Conservation (phyloP, 2,113 vertebrate genomes). For the Mohoua ochrocephala region DNA sequence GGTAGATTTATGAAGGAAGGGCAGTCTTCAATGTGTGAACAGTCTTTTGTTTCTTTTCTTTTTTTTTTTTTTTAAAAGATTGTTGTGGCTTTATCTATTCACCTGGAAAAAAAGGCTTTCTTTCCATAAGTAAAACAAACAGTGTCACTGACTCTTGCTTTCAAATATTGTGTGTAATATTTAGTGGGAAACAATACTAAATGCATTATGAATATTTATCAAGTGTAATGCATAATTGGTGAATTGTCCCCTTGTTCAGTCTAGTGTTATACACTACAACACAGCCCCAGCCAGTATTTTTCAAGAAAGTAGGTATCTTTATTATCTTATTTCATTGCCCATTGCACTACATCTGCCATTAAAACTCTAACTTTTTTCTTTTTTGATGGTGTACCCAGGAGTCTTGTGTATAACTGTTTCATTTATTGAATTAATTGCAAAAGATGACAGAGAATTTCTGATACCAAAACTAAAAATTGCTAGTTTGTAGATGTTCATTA, state of each 20-base stretch:
- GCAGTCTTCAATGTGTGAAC: background rate
- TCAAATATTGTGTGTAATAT: background rate
- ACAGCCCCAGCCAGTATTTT: rapidly evolving
- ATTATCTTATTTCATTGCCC: background rate
- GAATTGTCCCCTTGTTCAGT: background rate
- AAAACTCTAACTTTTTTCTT: background rate
- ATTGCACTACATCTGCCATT: background rate
- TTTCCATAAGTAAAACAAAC: background rate
- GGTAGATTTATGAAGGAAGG: background rate
- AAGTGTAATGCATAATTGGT: background rate
- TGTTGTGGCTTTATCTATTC: background rate
- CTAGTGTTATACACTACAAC: background rate
- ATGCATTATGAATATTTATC: background rate
- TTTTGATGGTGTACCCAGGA: background rate
- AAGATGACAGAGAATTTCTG: background rate
- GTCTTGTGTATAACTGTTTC: background rate
- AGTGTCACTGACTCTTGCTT: background rate
- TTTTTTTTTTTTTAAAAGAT: rapidly evolving
- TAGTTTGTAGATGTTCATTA: background rate
- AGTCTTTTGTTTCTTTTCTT: background rate
- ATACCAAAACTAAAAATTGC: background rate
- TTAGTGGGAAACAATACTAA: background rate
- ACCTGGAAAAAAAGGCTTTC: background rate
- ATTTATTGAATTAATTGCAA: background rate
- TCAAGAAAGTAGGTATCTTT: background rate